phyloP scores from a whole-genome alignment of 2,888 invertebrate species.

The Nomada fabriciana region DNA sequence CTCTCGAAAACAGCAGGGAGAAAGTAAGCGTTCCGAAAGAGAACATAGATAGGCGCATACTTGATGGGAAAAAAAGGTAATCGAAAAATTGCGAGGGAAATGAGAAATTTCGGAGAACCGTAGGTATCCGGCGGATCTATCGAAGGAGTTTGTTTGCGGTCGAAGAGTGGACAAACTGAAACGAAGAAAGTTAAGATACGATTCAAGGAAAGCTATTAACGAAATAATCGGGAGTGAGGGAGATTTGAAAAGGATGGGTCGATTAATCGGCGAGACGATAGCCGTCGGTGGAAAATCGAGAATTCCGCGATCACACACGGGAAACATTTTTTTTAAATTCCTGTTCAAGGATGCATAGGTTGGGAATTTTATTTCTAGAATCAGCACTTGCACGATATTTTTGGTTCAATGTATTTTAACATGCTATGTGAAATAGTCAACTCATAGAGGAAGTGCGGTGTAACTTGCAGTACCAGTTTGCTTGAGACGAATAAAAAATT shows the following conservation, averaged over 20 bases:
- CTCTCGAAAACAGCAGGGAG: constrained; percentile 12
- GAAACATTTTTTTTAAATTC: too few species aligned
- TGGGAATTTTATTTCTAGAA: too few species aligned
- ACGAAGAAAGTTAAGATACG: constrained; percentile 31
- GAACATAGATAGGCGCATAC: constrained; percentile 16
- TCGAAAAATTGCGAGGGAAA: constrained; percentile 51
- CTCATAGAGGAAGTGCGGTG: too few species aligned
- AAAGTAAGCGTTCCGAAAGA: not conserved
- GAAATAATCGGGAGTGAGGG: not conserved
- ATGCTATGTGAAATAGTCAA: too few species aligned
- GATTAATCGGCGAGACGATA: constrained; percentile 18
- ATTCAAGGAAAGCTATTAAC: constrained; percentile 17
- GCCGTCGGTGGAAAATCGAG: not conserved
- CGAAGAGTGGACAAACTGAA: constrained; percentile 15
- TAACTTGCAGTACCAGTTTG: too few species aligned
- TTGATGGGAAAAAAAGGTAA: constrained; percentile 55
- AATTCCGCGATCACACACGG: not conserved
- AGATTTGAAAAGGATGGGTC: not conserved
- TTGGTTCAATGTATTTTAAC: too few species aligned
- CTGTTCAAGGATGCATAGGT: too few species aligned
- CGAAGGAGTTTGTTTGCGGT: constrained; percentile 36
- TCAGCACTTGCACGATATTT: too few species aligned
- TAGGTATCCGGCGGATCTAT: constrained; percentile 45
- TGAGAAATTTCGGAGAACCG: constrained; percentile 42
- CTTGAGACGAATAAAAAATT: too few species aligned